Evolutionary conservation across 2,888 invertebrate genomes (phyloP), one percentile per base, ranked within the genome.

Genomic region (Chironomus tentans): DNA sequence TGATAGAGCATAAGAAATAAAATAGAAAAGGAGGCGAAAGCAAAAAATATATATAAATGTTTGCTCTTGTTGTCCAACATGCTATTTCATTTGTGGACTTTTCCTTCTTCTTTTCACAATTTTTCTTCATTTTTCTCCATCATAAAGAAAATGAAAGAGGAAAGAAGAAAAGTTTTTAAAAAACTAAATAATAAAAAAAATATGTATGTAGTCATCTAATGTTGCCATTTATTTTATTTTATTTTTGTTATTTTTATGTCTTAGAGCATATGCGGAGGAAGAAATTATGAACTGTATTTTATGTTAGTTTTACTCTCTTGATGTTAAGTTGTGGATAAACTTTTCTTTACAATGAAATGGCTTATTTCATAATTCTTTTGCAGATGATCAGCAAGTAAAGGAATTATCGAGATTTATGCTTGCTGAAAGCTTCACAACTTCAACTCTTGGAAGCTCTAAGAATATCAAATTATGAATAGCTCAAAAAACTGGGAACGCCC

Each of bases 21-120:
- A 38, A 38, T 38, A 38, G 10, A 21, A 62, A 22, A n/a, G 62
- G 12, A 62, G 21, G 22, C 62, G 50, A 50, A n/a, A 50, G 50
- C 13, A 50, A 62, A 62, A 62, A 50, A 50, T 7, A 50, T 50
- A 4, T 13, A n/a, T 50, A 21, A 22, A 12, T 62, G 50, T 62
- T 62, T 62, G 62, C 62, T 62, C 22, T 22, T 18, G 21, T 21
- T 62, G 62, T 62, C 62, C 62, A 62, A 62, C 62, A 62, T 21
- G 62, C 62, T 62, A 12, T 62, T 62, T 62, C 62, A 62, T 62
- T 22, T 62, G 62, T 62, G 62, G 62, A 65, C 65, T 65, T 65
- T 65, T 24, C 65, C 38, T 38, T 24, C 65, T 65, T 65, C 65
- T 7, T 65, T 28, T 24, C 22, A 3, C 18, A n/a, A 56, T 56